Conservation (phyloP, 2,888 invertebrate species). For the Microctonus brassicae region DNA sequence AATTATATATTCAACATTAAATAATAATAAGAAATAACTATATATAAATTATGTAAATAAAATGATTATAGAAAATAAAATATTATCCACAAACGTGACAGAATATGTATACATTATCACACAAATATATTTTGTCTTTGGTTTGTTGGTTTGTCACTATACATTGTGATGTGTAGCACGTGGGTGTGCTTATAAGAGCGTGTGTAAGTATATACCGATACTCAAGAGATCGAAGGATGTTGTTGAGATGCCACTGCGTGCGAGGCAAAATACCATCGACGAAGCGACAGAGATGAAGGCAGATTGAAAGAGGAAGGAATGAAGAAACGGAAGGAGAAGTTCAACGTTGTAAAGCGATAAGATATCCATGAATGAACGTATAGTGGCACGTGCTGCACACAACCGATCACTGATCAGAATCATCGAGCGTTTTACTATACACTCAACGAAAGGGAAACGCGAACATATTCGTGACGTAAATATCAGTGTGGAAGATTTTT, state of each 20-base stretch:
- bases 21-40: too few species aligned
- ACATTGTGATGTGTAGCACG: not conserved
- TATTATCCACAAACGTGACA: too few species aligned
- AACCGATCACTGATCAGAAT: slow-evolving; percentile 54
- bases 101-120: too few species aligned
- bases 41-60: too few species aligned
- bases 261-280: slow-evolving; percentile 5
- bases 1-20: too few species aligned
- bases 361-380: slow-evolving; percentile 54
- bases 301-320: slow-evolving; percentile 39
- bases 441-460: slow-evolving; percentile 54
- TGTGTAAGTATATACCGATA: not conserved
- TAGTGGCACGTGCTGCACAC: slow-evolving; percentile 43
- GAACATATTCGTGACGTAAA: slow-evolving; percentile 54
- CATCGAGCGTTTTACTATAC: slow-evolving; percentile 51
- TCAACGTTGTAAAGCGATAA: slow-evolving; percentile 50
- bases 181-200: not conserved
- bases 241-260: slow-evolving; percentile 14
- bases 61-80: too few species aligned
- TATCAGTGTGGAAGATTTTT: slow-evolving; percentile 44
- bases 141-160: not conserved
- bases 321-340: slow-evolving; percentile 36
- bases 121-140: not conserved
- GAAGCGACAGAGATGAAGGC: slow-evolving; percentile 36
- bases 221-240: slow-evolving; percentile 3